A percentile compares a stretch with the other conserved stretches of the same genome.
phyloP scores from a whole-genome alignment of 2,888 invertebrate species.

The Lepidocyrtoides sp. region DNA sequence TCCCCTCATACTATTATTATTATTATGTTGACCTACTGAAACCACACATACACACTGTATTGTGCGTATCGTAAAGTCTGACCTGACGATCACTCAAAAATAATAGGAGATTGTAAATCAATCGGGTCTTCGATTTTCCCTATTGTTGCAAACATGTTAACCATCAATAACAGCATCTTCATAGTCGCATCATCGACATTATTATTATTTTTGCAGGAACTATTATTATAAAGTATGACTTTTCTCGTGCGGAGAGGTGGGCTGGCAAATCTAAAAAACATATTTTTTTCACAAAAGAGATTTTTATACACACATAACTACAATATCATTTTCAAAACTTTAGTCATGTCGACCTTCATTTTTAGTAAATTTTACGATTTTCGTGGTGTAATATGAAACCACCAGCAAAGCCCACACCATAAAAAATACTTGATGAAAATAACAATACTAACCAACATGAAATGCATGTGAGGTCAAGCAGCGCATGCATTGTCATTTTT shows the following conservation, averaged over 20 bases:
- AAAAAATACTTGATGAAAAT: too few relatives aligned
- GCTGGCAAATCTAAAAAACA: background rate
- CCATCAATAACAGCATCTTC: background rate
- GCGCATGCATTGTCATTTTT: too few relatives aligned
- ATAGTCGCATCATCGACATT: background rate
- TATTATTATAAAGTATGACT: background rate
- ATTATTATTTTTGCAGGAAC: background rate
- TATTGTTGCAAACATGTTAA: background rate
- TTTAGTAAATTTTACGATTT: slow-evolving; percentile 28
- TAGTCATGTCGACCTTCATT: slow-evolving; percentile 52
- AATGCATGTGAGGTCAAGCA: too few relatives aligned
- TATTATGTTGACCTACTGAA: background rate
- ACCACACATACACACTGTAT: background rate
- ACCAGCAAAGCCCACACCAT: too few relatives aligned
- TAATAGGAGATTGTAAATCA: background rate
- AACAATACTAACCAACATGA: too few relatives aligned
- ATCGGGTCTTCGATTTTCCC: background rate
- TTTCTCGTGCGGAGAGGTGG: background rate
- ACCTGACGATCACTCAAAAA: background rate
- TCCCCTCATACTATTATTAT: too few relatives aligned
- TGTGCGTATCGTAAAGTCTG: background rate
- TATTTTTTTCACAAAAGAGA: background rate
- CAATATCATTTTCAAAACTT: slow-evolving; percentile 12
- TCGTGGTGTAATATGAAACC: slow-evolving; percentile 10
- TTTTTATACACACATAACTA: background rate